Conservation (phyloP, 2,113 vertebrate species). For the Blennius ocellaris region DNA sequence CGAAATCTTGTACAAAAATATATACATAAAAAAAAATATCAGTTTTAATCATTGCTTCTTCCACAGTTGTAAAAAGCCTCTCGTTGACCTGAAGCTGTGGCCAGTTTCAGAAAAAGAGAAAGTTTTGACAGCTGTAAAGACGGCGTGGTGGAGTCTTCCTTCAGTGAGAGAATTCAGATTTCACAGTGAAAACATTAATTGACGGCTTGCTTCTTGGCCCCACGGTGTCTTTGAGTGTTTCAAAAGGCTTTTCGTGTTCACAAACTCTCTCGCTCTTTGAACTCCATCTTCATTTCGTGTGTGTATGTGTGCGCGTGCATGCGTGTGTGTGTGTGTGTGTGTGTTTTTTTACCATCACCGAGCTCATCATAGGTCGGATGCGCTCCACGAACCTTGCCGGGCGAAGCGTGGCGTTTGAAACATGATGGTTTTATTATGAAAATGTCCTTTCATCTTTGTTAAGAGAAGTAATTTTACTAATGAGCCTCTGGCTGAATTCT, state of each 20-base stretch:
- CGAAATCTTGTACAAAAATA: too few relatives aligned
- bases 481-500: constrained; percentile 56
- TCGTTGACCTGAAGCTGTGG: too few relatives aligned
- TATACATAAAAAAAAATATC: too few relatives aligned
- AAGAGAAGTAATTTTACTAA: constrained; percentile 65
- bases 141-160: background rate
- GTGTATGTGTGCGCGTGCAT: background rate
- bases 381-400: constrained; percentile 1
- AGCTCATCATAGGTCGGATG: background rate
- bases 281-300: background rate
- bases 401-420: constrained; percentile 20
- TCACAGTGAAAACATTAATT: background rate
- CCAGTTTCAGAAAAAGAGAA: background rate
- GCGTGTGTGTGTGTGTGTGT: constrained; percentile 11
- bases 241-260: background rate
- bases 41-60: too few relatives aligned
- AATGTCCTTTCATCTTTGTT: constrained; percentile 58
- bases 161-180: background rate
- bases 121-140: background rate
- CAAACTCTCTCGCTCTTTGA: constrained; percentile 1
- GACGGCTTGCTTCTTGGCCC: background rate
- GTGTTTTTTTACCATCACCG: background rate
- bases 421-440: constrained; percentile 59
- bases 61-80: too few relatives aligned
- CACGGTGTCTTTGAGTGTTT: background rate